Evolutionary conservation across 2,797 vertebrate genomes (phyloP).

Genomic region (Adrianichthys oophorus): DNA sequence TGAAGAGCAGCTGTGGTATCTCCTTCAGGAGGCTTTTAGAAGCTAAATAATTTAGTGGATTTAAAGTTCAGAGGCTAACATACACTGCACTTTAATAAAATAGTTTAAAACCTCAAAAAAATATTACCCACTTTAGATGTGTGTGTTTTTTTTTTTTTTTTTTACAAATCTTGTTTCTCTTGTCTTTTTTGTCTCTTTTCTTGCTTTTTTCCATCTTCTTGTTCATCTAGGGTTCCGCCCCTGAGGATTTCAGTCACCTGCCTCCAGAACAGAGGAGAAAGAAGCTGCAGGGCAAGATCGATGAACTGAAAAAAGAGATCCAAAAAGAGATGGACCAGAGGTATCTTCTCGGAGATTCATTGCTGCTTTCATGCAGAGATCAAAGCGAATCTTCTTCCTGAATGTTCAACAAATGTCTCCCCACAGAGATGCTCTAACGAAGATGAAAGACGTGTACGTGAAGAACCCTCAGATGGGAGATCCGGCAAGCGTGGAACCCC

Average conservation of each 20-base stretch:
- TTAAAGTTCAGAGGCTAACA: background rate
- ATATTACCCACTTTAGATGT: background rate
- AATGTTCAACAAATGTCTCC: background rate
- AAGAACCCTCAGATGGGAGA: conserved; percentile 99
- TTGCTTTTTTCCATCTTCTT: background rate
- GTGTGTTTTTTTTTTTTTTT: no score
- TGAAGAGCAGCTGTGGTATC: conserved; percentile 55
- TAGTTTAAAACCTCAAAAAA: conserved; percentile 3
- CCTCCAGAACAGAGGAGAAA: conserved; percentile 97
- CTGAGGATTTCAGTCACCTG: conserved; percentile 97
- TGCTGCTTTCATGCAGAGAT: background rate
- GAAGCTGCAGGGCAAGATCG: conserved; percentile 94
- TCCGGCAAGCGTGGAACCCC: conserved; percentile 88
- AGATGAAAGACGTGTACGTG: conserved; percentile 97
- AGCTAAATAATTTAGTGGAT: conserved; percentile 8
- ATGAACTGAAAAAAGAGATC: conserved; percentile 92
- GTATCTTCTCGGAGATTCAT: conserved; percentile 57
- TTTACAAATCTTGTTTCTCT: background rate
- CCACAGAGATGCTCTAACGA: conserved; percentile 91
- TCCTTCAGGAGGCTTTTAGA: conserved; percentile 14
- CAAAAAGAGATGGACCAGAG: conserved; percentile 97
- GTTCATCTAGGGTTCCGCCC: conserved; percentile 84
- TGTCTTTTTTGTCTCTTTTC: background rate
- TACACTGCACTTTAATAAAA: conserved; percentile 44
- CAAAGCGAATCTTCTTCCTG: background rate